Percentiles rank a stretch among this genome's conserved stretches.
phyloP scores from a whole-genome alignment of 2,113 vertebrate genomes.

The Elaphurus davidianus region DNA sequence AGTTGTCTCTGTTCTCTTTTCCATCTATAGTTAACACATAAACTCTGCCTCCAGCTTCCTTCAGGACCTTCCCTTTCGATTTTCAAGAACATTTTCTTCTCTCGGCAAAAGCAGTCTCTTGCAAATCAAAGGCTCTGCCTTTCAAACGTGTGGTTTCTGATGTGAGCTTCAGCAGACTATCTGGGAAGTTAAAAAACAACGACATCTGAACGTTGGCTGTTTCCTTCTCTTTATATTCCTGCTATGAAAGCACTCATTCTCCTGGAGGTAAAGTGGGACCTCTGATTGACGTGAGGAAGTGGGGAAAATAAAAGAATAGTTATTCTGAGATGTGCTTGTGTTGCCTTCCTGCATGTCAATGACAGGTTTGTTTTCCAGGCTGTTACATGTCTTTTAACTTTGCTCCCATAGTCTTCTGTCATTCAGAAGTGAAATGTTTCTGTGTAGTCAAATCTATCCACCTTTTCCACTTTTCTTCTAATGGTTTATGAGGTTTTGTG shows the following conservation, averaged over 20 bases:
- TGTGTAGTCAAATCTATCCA: not conserved
- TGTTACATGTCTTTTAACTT: constrained; percentile 4
- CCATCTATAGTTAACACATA: not conserved
- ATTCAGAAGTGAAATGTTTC: constrained; percentile 30
- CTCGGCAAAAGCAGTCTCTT: constrained; percentile 52
- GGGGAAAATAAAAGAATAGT: constrained; percentile 45
- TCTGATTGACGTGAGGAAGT: constrained; percentile 44
- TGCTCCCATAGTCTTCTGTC: not conserved
- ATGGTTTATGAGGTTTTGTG: not conserved
- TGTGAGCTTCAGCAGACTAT: constrained; percentile 50
- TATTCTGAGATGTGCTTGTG: constrained; percentile 33
- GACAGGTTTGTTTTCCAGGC: not conserved
- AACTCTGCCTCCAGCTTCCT: constrained; percentile 21
- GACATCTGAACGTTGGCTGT: constrained; percentile 27
- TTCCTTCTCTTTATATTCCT: constrained; percentile 46
- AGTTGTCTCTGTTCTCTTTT: not conserved
- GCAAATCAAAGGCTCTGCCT: constrained; percentile 64
- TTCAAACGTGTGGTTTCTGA: constrained; percentile 58
- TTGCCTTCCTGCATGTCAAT: not conserved
- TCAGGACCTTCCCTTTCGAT: constrained; percentile 49
- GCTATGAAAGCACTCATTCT: constrained; percentile 49
- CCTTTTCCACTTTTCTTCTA: constrained; percentile 1
- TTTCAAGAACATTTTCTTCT: constrained; percentile 63
- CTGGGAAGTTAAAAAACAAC: constrained; percentile 66
- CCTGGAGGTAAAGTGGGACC: constrained; percentile 38